Evolutionary conservation across 2,113 vertebrate genomes (phyloP).

Genomic region (Apus apus): DNA sequence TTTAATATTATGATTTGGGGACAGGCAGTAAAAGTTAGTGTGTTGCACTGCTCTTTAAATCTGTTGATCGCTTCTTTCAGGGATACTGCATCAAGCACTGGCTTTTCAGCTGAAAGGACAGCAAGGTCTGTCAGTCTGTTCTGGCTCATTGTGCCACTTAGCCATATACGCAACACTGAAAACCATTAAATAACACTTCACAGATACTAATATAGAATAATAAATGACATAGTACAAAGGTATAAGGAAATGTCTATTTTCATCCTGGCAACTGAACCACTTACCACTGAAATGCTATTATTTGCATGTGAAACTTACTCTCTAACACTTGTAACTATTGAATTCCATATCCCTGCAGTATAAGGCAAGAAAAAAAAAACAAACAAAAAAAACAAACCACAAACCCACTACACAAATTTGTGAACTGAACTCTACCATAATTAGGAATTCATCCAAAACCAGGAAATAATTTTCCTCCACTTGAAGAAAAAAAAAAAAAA

Average conservation of each 20-base stretch:
- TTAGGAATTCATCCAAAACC: neutral
- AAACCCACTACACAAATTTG: neutral
- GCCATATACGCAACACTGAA: neutral
- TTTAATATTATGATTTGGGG: conserved; percentile 72
- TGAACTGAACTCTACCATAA: neutral
- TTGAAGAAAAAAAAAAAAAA: neutral
- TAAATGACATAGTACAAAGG: neutral
- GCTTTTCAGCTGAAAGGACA: conserved; percentile 44
- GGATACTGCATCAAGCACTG: neutral
- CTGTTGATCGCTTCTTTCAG: conserved; percentile 63
- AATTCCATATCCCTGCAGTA: neutral
- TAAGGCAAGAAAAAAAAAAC: neutral
- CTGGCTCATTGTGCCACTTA: conserved; percentile 21
- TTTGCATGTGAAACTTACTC: conserved; percentile 11
- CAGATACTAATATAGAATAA: neutral
- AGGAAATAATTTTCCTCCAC: neutral
- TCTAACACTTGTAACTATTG: neutral
- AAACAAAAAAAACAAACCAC: too few relatives aligned
- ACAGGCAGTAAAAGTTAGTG: conserved; percentile 57
- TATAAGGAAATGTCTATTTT: conserved; percentile 5
- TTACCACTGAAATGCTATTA: conserved; percentile 25
- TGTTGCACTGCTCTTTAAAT: conserved; percentile 55
- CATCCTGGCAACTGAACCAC: neutral
- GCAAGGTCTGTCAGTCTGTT: conserved; percentile 36
- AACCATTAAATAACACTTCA: neutral